Conservation (phyloP, 2,113 vertebrate species). For the Triplophysa siluroides region DNA sequence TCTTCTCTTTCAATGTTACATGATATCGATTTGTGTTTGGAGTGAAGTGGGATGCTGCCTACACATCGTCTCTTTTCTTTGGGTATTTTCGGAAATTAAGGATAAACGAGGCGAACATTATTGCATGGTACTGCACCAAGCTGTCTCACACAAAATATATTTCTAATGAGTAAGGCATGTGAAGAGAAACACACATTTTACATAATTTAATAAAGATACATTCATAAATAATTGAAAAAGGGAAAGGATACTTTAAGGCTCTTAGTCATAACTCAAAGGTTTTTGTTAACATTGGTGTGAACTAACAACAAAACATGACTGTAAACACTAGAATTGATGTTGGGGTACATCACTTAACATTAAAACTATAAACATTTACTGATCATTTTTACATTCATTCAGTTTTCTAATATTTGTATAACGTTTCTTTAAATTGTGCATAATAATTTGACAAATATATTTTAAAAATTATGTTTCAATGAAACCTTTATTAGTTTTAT, state of each 20-base stretch:
- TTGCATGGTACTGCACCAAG: background rate
- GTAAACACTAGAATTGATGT: too few species aligned
- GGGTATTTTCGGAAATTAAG: background rate
- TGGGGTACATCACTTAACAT: too few species aligned
- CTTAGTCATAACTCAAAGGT: too few species aligned
- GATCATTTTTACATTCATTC: too few species aligned
- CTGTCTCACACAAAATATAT: background rate
- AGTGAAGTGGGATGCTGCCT: constrained; percentile 6
- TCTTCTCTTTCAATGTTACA: constrained; percentile 70
- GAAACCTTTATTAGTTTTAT: background rate
- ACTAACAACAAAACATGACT: too few species aligned
- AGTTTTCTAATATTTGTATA: too few species aligned
- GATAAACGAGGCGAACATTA: background rate
- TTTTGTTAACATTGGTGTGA: too few species aligned
- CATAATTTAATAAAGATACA: background rate
- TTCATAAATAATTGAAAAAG: background rate
- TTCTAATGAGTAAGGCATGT: background rate
- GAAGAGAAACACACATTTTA: background rate
- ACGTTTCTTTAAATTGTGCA: too few species aligned
- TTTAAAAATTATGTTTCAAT: too few species aligned
- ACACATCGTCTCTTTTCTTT: background rate
- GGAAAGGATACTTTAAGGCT: too few species aligned
- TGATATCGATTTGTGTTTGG: constrained; percentile 66
- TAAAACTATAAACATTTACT: too few species aligned
- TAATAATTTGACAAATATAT: too few species aligned